Evolutionary conservation across 2,888 invertebrate genomes (phyloP).

Genomic region (Diaperis boleti): DNA sequence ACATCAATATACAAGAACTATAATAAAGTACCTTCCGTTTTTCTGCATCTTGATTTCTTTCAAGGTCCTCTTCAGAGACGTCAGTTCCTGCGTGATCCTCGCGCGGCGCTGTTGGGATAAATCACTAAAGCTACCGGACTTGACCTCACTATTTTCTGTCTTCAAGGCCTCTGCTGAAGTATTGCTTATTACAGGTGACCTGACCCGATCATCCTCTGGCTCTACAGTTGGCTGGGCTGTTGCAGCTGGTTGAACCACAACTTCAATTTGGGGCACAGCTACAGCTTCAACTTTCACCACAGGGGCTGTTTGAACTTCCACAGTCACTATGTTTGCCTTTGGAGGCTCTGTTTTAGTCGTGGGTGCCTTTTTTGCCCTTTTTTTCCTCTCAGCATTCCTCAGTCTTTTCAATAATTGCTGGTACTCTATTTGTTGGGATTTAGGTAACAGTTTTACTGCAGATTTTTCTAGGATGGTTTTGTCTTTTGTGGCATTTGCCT

Average conservation of each 20-base stretch:
- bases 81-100: slow-evolving; percentile 21
- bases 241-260: neutral
- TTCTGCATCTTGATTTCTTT: slow-evolving; percentile 57
- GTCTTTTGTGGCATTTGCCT: neutral
- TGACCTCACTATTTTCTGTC: neutral
- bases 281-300: neutral
- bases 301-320: neutral
- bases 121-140: neutral
- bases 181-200: neutral
- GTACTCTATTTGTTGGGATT: slow-evolving; percentile 64
- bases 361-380: slow-evolving; percentile 26
- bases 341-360: too few species aligned
- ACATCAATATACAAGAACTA: slow-evolving; percentile 22
- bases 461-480: slow-evolving; percentile 46
- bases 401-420: slow-evolving; percentile 60
- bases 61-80: slow-evolving; percentile 47
- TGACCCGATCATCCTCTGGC: slow-evolving; percentile 1
- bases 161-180: neutral
- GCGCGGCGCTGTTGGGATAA: neutral
- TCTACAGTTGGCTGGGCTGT: neutral
- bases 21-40: slow-evolving; percentile 61
- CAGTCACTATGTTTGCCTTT: too few species aligned
- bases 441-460: slow-evolving; percentile 61
- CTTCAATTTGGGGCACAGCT: slow-evolving; percentile 6
- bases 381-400: slow-evolving; percentile 54